phyloP scores from a whole-genome alignment of 2,888 invertebrate genomes.

The Eledone cirrhosa region DNA sequence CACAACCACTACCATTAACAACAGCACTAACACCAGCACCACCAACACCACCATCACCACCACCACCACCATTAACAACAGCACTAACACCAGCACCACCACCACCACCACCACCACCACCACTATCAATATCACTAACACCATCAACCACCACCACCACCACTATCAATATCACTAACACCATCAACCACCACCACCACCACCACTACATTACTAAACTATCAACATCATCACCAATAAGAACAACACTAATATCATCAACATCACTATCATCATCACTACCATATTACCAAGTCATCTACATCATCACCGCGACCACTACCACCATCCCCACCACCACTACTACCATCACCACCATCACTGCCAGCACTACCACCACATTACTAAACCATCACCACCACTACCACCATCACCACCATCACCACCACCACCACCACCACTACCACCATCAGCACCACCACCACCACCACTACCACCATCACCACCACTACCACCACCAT shows the following conservation, averaged over 20 bases:
- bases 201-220: neutral
- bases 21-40: neutral
- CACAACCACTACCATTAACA: neutral
- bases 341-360: no score
- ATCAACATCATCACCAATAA: neutral
- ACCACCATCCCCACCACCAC: no score
- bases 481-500: no score
- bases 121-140: neutral
- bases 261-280: no score
- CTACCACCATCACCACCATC: no score
- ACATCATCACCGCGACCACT: neutral
- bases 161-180: neutral
- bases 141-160: neutral
- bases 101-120: conserved; percentile 13
- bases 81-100: conserved; percentile 1
- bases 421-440: no score
- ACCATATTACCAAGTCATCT: neutral
- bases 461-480: no score
- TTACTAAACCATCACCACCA: no score
- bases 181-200: neutral
- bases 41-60: conserved; percentile 4
- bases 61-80: neutral
- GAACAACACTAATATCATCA: no score
- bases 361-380: no score
- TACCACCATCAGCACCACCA: no score